Base-by-base conservation (phyloP, 2,113 vertebrate species). In the Kryptolebias marmoratus region DNA sequence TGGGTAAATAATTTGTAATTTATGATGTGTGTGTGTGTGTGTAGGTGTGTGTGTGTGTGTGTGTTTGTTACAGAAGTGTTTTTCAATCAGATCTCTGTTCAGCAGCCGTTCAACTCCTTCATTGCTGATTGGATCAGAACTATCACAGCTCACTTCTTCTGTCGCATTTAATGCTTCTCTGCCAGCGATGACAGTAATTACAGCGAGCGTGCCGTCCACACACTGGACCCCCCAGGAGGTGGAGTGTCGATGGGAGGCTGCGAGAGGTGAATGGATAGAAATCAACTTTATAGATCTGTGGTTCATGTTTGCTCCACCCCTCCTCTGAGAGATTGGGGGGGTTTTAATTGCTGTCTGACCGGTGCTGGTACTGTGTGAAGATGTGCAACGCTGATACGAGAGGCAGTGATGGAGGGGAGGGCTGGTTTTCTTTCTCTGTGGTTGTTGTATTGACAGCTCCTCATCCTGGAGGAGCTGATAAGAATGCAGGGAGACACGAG, bases 261-360 rank as follows among this genome's bases (percentile, higher is more conserved):
- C 44, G 11, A 32, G 81, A 85, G 83, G 87, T 83, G 88, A 90
- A 77, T 16, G 82, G 89, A 90, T 87, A 85, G 79, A 83, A 90
- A 91, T 93, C 90, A 83, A 89, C 78, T 81, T 80, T 94, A 93
- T 94, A 83, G 91, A 93, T 94, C 80, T 83, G 93, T 56, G 91
- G 91, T 91, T 71, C 64, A 18, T 64, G 57, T n/a, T 31, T 44
- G 30, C 69, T 12, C 77, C 75, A 55, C 57, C 75, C 62, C 64
- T 86, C 75, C 75, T 53, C 71, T 15, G 22, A 65, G 64, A 71
- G 81, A 72, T 64, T 27, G 11, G 68, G 89, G 75, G 60, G 90
- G 79, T 82, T 91, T 92, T 91, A 90, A 91, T 93, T 93, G 89
- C 87, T 68, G 71, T 77, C 84, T 84, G 85, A 81, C 86, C 88